Evolutionary conservation across 2,113 vertebrate species (phyloP).

Genomic region (Brachyhypopomus occidentalis): DNA sequence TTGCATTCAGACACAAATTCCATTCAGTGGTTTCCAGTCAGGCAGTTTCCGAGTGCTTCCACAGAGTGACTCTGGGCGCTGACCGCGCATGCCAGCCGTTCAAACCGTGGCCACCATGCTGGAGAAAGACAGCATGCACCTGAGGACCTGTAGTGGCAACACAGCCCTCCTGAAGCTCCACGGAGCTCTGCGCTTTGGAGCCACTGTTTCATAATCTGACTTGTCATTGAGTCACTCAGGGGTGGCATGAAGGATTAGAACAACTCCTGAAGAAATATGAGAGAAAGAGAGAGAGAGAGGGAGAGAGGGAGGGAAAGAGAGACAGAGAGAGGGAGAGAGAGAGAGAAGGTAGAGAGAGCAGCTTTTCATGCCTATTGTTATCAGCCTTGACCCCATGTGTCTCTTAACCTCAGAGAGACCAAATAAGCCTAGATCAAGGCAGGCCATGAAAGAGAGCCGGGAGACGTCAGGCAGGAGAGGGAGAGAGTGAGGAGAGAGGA

Average conservation of each 20-base stretch:
- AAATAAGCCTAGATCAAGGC: slow-evolving; percentile 88
- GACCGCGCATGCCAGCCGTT: background rate
- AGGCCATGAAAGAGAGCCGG: slow-evolving; percentile 74
- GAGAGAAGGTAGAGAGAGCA: slow-evolving; percentile 56
- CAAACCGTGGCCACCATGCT: background rate
- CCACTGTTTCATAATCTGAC: slow-evolving; percentile 66
- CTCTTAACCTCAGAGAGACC: slow-evolving; percentile 77
- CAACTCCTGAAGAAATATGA: slow-evolving; percentile 71
- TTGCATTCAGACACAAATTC: no score
- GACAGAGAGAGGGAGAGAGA: no score
- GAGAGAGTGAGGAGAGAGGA: slow-evolving; percentile 48
- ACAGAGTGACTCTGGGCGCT: no score
- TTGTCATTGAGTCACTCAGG: slow-evolving; percentile 72
- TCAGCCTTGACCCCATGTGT: slow-evolving; percentile 82
- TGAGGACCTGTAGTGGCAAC: slow-evolving; percentile 28
- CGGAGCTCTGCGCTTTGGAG: slow-evolving; percentile 65
- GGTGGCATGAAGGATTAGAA: slow-evolving; percentile 71
- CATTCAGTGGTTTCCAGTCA: no score
- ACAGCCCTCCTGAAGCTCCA: slow-evolving; percentile 39
- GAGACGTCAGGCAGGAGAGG: slow-evolving; percentile 3
- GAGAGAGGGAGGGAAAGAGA: background rate
- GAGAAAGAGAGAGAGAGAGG: slow-evolving; percentile 29
- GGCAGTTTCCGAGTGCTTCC: no score
- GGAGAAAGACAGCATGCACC: slow-evolving; percentile 36
- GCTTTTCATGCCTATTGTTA: slow-evolving; percentile 80